These are phyloP conservation scores for Protodeltote pygarga DNA, from an alignment of 2,888 invertebrate species.

Conservation along the genomic window DNA sequence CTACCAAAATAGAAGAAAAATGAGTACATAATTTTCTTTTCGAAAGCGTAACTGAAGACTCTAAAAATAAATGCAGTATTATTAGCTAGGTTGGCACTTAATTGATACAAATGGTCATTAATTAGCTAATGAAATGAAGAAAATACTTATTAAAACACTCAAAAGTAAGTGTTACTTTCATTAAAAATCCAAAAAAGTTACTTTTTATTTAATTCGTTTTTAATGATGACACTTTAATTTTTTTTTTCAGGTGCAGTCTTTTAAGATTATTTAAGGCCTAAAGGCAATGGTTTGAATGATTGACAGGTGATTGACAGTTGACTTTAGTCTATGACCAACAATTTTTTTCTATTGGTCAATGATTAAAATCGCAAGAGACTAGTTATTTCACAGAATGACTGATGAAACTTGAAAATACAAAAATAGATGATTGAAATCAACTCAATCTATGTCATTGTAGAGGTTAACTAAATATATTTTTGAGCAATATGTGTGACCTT, in stretches of 20 bases:
- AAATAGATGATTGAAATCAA: constrained; percentile 34
- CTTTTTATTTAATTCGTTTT: not conserved
- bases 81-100: constrained; percentile 55
- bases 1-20: constrained; percentile 9
- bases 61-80: constrained; percentile 58
- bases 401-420: constrained; percentile 27
- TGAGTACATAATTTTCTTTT: not conserved
- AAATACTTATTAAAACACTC: not conserved
- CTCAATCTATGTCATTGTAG: constrained; percentile 42
- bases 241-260: constrained; percentile 52
- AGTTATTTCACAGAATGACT: constrained; percentile 24
- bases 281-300: constrained; percentile 26
- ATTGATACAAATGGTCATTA: constrained; percentile 18
- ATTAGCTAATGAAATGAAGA: constrained; percentile 7
- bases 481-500: constrained; percentile 58
- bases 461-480: constrained; percentile 53
- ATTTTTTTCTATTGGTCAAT: constrained; percentile 2
- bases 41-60: constrained; percentile 13
- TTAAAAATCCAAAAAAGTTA: not conserved
- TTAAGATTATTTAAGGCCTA: constrained; percentile 58
- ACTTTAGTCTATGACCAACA: not conserved
- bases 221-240: constrained; percentile 33
- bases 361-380: constrained; percentile 26
- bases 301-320: not conserved
- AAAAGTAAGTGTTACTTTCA: not conserved